Conservation (phyloP, 2,113 vertebrate genomes). For the Strix aluco region DNA sequence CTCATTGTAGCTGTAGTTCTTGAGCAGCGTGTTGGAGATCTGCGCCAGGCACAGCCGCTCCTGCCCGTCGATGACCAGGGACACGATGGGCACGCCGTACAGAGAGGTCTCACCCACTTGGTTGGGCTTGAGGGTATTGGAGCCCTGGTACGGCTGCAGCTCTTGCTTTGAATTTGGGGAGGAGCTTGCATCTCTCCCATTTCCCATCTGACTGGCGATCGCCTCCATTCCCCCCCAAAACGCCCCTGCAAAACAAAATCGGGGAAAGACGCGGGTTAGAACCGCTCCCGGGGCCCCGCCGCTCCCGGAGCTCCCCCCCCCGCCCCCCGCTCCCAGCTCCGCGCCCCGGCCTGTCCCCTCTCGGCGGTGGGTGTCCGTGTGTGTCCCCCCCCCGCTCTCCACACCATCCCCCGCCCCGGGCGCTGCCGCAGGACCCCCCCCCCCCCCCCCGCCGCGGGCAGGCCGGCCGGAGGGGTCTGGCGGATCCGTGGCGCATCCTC, state of each 20-base stretch:
- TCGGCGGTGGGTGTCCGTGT: neutral
- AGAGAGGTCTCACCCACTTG: constrained; percentile 93
- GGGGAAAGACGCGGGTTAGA: neutral
- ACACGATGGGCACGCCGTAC: constrained; percentile 94
- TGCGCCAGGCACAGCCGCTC: constrained; percentile 93
- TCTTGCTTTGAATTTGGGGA: constrained; percentile 89
- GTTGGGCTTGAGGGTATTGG: constrained; percentile 90
- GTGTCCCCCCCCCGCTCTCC: too few relatives aligned
- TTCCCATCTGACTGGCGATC: constrained; percentile 87
- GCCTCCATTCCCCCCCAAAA: constrained; percentile 86
- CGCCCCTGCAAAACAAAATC: constrained; percentile 73
- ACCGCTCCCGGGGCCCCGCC: neutral
- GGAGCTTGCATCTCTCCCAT: constrained; percentile 87
- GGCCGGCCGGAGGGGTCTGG: neutral
- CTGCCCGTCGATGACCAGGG: constrained; percentile 91
- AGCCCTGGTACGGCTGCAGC: constrained; percentile 82
- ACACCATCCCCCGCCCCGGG: neutral
- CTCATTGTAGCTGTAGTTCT: constrained; percentile 97
- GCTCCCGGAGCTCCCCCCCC: neutral
- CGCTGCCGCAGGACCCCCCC: neutral
- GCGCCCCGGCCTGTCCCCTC: neutral
- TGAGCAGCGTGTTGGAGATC: constrained; percentile 95
- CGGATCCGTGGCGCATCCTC: neutral
- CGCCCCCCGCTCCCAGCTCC: neutral
- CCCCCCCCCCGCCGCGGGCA: neutral